Percentiles rank a stretch among this genome's conserved stretches.
Conservation (phyloP, 2,888 invertebrate species). For the Drosophila mayaguana region DNA sequence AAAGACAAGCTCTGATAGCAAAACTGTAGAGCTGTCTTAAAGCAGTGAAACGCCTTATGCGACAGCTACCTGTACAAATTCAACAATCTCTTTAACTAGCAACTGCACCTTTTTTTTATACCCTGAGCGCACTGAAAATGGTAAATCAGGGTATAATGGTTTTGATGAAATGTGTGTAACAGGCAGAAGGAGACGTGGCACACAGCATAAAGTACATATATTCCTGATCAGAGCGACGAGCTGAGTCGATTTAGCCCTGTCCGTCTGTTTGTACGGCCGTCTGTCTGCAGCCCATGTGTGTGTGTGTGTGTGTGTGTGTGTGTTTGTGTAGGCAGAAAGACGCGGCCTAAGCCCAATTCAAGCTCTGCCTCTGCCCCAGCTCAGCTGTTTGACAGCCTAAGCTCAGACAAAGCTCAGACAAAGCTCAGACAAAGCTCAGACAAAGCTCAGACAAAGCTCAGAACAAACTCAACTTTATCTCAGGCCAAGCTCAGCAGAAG, state of each 20-base stretch:
- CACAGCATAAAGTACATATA: not conserved
- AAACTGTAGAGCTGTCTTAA: not conserved
- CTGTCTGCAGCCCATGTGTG: too few species aligned
- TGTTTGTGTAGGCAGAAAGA: too few species aligned
- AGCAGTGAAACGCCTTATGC: not conserved
- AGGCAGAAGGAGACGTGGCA: not conserved
- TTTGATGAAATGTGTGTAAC: not conserved
- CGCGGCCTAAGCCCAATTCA: not conserved
- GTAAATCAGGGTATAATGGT: not conserved
- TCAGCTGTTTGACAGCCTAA: too few species aligned
- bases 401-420: too few species aligned
- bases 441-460: not conserved
- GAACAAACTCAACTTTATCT: not conserved
- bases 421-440: not conserved
- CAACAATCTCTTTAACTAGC: not conserved
- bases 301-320: too few species aligned
- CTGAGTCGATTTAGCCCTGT: too few species aligned
- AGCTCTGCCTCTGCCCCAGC: too few species aligned
- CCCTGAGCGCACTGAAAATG: not conserved
- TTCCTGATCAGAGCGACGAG: too few species aligned
- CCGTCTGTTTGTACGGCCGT: too few species aligned
- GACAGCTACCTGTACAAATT: not conserved
- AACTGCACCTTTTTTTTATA: not conserved
- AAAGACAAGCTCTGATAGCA: constrained; percentile 23
- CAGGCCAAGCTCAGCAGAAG: not conserved